Conservation (phyloP, 2,888 invertebrate species). For the Mimumesa dahlbomi region DNA sequence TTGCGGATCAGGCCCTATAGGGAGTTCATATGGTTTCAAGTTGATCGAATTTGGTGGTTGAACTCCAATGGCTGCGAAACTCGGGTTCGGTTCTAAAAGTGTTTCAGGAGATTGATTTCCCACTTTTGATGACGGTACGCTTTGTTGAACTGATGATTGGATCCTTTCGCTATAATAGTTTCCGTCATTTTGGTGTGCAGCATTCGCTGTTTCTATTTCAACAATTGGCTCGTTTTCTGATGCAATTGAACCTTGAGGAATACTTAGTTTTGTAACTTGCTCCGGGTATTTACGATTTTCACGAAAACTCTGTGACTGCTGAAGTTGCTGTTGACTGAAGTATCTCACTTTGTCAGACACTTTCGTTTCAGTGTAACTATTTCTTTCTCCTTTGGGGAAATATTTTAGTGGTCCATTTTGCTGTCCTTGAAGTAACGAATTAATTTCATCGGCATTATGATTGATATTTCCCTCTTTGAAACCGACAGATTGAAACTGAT, state of each 20-base stretch:
- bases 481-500: background rate
- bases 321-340: background rate
- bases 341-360: background rate
- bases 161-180: background rate
- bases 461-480: conserved; percentile 7
- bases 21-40: conserved; percentile 83
- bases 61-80: conserved; percentile 75
- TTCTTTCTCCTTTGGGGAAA: background rate
- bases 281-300: conserved; percentile 34
- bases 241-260: background rate
- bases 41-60: conserved; percentile 81
- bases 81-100: conserved; percentile 73
- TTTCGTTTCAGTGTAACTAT: background rate
- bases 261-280: conserved; percentile 5
- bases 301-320: conserved; percentile 5
- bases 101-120: conserved; percentile 56
- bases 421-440: conserved; percentile 38
- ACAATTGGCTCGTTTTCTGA: conserved; percentile 11
- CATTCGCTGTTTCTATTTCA: conserved; percentile 24
- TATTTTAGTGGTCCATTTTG: conserved; percentile 17
- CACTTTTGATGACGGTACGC: too few relatives aligned
- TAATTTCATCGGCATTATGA: conserved; percentile 49
- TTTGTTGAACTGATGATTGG: too few relatives aligned
- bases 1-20: conserved; percentile 84
- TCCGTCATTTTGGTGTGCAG: background rate